Conservation (phyloP, 2,113 vertebrate genomes). For the Lepus americanus region DNA sequence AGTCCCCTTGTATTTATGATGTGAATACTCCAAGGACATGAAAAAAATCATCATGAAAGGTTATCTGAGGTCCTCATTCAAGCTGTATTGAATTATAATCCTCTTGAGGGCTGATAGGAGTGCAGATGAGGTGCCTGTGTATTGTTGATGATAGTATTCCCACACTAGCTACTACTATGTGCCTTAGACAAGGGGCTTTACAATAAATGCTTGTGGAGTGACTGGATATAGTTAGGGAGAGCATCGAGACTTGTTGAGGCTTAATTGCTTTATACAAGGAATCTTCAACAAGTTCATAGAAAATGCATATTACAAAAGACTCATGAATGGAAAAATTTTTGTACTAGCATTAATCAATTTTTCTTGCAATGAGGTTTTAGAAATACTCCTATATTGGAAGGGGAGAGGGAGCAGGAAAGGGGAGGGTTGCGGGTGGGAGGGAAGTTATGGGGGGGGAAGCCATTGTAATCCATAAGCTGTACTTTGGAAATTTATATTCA, state of each 20-base stretch:
- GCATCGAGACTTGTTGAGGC: not conserved
- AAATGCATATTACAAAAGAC: too few species aligned
- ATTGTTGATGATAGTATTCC: not conserved
- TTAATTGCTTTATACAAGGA: too few species aligned
- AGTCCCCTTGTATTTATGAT: not conserved
- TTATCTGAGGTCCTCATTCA: not conserved
- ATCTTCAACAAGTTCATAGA: too few species aligned
- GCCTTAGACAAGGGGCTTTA: not conserved
- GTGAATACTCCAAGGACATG: conserved; percentile 24
- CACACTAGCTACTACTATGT: not conserved
- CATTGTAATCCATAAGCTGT: too few species aligned
- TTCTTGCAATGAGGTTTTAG: too few species aligned
- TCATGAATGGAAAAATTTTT: too few species aligned
- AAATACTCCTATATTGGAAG: too few species aligned
- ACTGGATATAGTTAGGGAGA: not conserved
- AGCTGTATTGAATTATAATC: not conserved
- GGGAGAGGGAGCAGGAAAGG: too few species aligned
- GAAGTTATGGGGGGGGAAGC: too few species aligned
- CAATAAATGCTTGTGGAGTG: not conserved
- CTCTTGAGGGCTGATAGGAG: not conserved
- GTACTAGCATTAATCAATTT: too few species aligned
- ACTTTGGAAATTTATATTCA: too few species aligned
- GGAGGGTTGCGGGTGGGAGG: too few species aligned
- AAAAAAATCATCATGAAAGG: not conserved
- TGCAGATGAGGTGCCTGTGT: not conserved